Evolutionary conservation across 2,113 vertebrate species (phyloP).

Genomic region (Lasiurus borealis): DNA sequence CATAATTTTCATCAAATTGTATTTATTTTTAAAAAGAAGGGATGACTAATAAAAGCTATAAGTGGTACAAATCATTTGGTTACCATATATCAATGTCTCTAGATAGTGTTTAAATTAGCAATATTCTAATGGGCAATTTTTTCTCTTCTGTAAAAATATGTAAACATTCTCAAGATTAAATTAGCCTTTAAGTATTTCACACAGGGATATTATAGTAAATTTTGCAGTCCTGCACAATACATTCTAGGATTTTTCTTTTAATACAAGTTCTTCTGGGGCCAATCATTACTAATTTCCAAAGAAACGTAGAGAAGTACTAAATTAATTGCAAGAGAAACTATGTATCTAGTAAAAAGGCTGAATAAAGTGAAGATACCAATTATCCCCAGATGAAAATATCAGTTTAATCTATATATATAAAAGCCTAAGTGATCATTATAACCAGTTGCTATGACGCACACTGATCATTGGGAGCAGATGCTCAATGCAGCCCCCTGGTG

Average conservation of each 20-base stretch:
- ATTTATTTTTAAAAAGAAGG: slow-evolving; percentile 7
- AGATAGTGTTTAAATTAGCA: not conserved
- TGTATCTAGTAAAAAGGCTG: not conserved
- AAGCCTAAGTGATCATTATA: too few relatives aligned
- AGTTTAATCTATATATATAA: not conserved
- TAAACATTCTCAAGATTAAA: slow-evolving; percentile 44
- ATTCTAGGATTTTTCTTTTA: not conserved
- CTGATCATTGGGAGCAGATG: too few relatives aligned
- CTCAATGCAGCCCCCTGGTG: too few relatives aligned
- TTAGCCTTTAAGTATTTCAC: slow-evolving; percentile 34
- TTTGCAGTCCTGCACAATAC: not conserved
- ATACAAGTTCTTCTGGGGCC: not conserved
- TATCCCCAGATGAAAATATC: not conserved
- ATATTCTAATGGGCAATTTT: not conserved
- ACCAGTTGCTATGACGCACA: too few relatives aligned
- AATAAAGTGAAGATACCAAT: not conserved
- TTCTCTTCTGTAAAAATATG: not conserved
- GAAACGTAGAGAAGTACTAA: not conserved
- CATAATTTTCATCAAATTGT: not conserved
- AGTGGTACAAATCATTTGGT: not conserved
- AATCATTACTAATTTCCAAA: not conserved
- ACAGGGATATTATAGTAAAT: not conserved
- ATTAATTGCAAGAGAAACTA: not conserved
- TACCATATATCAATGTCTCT: not conserved
- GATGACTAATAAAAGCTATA: not conserved